phyloP scores from a whole-genome alignment of 2,797 vertebrate genomes.

The Poecilia gillii region DNA sequence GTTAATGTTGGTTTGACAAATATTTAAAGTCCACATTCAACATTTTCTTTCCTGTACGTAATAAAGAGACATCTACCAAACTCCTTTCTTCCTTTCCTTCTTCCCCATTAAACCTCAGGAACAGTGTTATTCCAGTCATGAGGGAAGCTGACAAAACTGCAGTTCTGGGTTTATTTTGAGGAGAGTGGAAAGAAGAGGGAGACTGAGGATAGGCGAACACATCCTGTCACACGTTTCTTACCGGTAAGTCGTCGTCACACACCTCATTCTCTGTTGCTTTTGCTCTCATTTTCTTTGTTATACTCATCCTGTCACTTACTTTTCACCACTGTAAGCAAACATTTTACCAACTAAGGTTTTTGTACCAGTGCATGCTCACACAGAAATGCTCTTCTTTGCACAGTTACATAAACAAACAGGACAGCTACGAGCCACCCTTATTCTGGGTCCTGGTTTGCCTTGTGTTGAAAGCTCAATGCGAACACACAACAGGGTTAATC shows the following conservation, averaged over 20 bases:
- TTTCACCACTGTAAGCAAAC: slow-evolving; percentile 4
- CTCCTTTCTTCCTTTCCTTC: slow-evolving; percentile 10
- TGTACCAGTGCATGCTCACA: not conserved
- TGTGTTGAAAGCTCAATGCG: slow-evolving; percentile 3
- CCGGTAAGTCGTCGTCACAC: slow-evolving; percentile 42
- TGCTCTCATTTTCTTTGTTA: not conserved
- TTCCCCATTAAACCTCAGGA: slow-evolving; percentile 32
- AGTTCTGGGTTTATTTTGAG: slow-evolving; percentile 45
- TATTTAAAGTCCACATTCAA: not conserved
- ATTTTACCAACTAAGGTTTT: not conserved
- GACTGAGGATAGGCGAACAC: slow-evolving; percentile 20
- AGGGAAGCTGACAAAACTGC: slow-evolving; percentile 33
- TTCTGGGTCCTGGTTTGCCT: slow-evolving; percentile 48
- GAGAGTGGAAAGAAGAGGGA: slow-evolving; percentile 19
- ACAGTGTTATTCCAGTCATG: slow-evolving; percentile 50
- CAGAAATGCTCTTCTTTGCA: slow-evolving; percentile 15
- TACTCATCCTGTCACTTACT: no score
- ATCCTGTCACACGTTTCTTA: slow-evolving; percentile 47
- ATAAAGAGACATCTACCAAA: not conserved
- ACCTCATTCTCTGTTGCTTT: slow-evolving; percentile 1
- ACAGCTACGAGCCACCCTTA: slow-evolving; percentile 26
- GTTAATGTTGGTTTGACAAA: not conserved
- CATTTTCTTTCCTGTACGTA: not conserved
- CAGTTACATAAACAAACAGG: slow-evolving; percentile 12
- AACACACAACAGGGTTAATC: not conserved